Evolutionary conservation across 1,140 invertebrate genomes (phyloP), one percentile per base, ranked within the genome.

Genomic region (Drosophila busckii): DNA sequence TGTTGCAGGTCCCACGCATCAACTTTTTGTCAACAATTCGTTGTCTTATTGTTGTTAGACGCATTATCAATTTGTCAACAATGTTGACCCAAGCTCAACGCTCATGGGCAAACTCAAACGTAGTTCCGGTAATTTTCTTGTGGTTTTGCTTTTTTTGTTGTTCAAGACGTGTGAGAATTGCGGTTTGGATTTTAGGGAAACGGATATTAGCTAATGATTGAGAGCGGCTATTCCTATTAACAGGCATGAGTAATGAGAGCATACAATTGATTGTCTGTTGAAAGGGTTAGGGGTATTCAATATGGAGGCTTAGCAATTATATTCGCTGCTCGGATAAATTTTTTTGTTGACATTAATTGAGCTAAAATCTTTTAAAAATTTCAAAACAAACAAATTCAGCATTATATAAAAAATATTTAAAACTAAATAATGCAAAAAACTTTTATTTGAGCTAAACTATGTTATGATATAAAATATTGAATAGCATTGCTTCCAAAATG

Each of bases 101-200:
- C 70, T 75, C 64, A 73, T 75, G 76, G 70, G n/a, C n/a, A 70
- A 64, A 60, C 37, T 60, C 59, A 38, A 75, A 75, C 55, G 70
- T 62, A 76, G 71, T 76, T 76, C 71, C 71, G 71, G 71, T 60
- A 31, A 59, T 41, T 42, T 53, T 15, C 16, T 23, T 55, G 53
- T 28, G 53, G 41, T 55, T 53, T 38, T 34, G 20, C 19, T 9
- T 12, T 16, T 9, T 3, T 13, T 65, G 62, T 53, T 62, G 52
- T 66, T 59, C 9, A 20, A 22, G 60, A 34, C 15, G 53, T 67
- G 69, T 63, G 58, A 68, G 54, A 53, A 54, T 45, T 60, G 56
- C 15, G 56, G 56, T 45, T n/a, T 32, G 8, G 1, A 19, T 25
- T 22, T 53, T 26, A 20, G 23, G 56, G 56, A 60, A 60, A 12